phyloP scores from a whole-genome alignment of 2,113 vertebrate genomes.

The Oreochromis spilurus region DNA sequence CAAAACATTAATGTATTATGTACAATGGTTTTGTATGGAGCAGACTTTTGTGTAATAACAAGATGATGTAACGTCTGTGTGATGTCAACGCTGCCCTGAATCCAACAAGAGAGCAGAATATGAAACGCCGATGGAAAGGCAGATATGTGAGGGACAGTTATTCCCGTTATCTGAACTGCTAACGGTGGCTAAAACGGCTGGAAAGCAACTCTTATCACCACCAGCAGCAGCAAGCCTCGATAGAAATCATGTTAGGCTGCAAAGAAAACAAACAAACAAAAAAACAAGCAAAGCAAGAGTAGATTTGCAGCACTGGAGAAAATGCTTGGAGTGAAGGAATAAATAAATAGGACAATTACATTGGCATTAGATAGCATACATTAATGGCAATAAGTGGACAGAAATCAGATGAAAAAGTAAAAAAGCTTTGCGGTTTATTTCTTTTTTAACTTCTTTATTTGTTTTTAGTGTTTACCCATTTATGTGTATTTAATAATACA shows the following conservation, averaged over 20 bases:
- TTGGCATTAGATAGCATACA: not conserved
- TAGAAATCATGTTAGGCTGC: not conserved
- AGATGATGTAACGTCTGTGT: not conserved
- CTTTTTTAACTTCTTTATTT: not conserved
- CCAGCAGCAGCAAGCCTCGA: fast-evolving
- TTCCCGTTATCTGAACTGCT: not conserved
- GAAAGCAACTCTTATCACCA: not conserved
- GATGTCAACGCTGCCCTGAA: not conserved
- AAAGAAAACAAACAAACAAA: not conserved
- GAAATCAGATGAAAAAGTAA: not conserved
- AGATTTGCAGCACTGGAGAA: not conserved
- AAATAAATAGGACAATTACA: not conserved
- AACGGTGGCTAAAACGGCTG: not conserved
- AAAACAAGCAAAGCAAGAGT: not conserved
- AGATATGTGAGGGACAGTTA: not conserved
- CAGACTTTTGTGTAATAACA: not conserved
- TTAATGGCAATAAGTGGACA: not conserved
- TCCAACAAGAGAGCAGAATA: not conserved
- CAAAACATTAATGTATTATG: not conserved
- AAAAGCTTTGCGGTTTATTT: not conserved
- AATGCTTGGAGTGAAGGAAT: not conserved
- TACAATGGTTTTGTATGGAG: not conserved
- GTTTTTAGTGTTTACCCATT: not conserved
- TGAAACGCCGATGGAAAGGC: not conserved
- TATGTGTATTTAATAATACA: not conserved